Evolutionary conservation across 1,140 invertebrate species (phyloP).

Genomic region (Bacillus rossius): DNA sequence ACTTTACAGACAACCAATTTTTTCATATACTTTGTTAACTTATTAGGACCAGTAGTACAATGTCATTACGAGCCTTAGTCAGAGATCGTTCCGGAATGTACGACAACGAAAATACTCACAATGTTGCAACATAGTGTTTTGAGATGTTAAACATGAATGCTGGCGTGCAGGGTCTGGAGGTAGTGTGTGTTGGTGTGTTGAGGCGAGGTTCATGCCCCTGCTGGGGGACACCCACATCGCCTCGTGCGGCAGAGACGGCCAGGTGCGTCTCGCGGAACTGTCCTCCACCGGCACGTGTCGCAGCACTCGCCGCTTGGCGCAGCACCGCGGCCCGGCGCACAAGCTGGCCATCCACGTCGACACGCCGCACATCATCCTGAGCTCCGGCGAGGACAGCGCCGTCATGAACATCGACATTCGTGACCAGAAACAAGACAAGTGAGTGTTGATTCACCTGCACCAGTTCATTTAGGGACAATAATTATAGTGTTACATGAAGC

Average conservation of each 20-base stretch:
- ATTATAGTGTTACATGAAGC: neutral
- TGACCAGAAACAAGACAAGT: conserved; percentile 58
- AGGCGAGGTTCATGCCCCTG: conserved; percentile 64
- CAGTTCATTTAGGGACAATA: too few relatives aligned
- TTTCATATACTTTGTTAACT: too few relatives aligned
- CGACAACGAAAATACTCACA: too few relatives aligned
- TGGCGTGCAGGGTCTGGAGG: too few relatives aligned
- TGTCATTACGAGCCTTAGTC: too few relatives aligned
- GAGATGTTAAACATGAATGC: too few relatives aligned
- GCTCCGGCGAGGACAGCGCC: conserved; percentile 82
- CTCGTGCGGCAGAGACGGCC: conserved; percentile 83
- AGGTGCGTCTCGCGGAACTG: conserved; percentile 60
- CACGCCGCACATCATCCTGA: conserved; percentile 72
- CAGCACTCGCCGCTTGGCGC: conserved; percentile 54
- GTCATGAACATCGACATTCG: conserved; percentile 80
- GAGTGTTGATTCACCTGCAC: conserved; percentile 33
- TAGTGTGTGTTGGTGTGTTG: too few relatives aligned
- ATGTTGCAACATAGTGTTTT: too few relatives aligned
- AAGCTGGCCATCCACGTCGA: conserved; percentile 69
- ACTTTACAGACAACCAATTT: too few relatives aligned
- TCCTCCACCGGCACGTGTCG: conserved; percentile 47
- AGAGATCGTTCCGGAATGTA: too few relatives aligned
- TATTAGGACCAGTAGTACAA: too few relatives aligned
- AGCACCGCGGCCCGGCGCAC: conserved; percentile 68
- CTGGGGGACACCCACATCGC: conserved; percentile 76